Conservation (phyloP, 2,113 vertebrate genomes). For the Tinamus guttatus region DNA sequence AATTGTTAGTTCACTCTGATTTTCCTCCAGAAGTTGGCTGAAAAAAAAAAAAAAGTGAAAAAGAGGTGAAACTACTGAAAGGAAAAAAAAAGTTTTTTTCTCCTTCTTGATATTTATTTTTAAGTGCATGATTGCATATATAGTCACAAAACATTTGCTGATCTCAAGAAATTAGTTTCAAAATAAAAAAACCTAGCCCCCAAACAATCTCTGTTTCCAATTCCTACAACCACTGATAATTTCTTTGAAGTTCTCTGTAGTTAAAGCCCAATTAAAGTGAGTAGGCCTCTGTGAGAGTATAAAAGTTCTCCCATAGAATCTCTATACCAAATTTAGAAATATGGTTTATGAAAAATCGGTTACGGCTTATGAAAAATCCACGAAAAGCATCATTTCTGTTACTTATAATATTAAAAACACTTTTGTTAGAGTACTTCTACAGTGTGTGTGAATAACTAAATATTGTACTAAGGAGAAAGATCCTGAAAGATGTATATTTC, state of each 20-base stretch:
- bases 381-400: background rate
- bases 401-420: background rate
- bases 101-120: background rate
- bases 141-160: background rate
- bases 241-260: background rate
- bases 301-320: background rate
- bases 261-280: background rate
- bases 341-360: background rate
- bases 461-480: background rate
- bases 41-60: background rate
- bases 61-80: too few species aligned
- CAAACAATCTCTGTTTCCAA: background rate
- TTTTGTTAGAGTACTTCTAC: background rate
- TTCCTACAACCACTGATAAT: background rate
- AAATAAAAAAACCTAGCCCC: background rate
- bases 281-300: background rate
- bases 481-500: background rate
- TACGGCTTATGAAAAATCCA: background rate
- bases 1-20: background rate
- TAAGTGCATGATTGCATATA: background rate
- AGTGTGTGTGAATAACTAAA: background rate
- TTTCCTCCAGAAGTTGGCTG: background rate
- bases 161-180: background rate
- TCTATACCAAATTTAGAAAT: background rate
- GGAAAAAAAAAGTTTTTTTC: background rate